Evolutionary conservation across 2,113 vertebrate species (phyloP).

Genomic region (Boulengeromyrus knoepffleri): DNA sequence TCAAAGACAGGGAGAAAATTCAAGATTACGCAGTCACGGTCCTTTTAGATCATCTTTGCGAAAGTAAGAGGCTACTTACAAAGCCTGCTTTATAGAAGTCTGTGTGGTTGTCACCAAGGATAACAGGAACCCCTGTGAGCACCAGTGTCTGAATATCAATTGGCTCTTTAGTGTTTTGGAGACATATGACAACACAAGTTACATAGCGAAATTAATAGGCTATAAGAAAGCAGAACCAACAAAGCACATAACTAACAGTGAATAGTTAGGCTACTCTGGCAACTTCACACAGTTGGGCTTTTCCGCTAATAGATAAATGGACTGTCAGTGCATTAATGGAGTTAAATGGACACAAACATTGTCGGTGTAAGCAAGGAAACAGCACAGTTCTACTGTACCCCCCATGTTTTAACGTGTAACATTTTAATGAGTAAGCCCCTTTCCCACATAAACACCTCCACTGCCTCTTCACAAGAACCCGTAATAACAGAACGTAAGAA

Average conservation of each 20-base stretch:
- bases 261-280: not conserved
- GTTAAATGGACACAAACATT: slow-evolving; percentile 25
- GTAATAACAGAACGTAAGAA: too few relatives aligned
- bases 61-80: not conserved
- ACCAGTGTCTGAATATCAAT: not conserved
- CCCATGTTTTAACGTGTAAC: slow-evolving; percentile 18
- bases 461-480: slow-evolving; percentile 30
- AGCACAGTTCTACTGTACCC: slow-evolving; percentile 1
- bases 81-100: not conserved
- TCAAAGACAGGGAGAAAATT: not conserved
- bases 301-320: slow-evolving; percentile 9
- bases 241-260: not conserved
- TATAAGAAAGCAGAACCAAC: too few relatives aligned
- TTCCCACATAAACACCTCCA: slow-evolving; percentile 19
- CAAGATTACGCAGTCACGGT: too few relatives aligned
- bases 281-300: not conserved
- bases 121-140: not conserved
- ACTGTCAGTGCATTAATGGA: slow-evolving; percentile 25
- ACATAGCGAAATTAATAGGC: too few relatives aligned
- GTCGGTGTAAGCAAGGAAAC: slow-evolving; percentile 17
- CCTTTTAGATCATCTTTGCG: not conserved
- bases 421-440: slow-evolving; percentile 16
- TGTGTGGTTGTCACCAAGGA: not conserved
- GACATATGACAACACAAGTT: too few relatives aligned
- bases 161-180: not conserved